These are phyloP conservation scores for Linepithema humile DNA, from an alignment of 1,140 invertebrate genomes.

Conservation along the genomic window DNA sequence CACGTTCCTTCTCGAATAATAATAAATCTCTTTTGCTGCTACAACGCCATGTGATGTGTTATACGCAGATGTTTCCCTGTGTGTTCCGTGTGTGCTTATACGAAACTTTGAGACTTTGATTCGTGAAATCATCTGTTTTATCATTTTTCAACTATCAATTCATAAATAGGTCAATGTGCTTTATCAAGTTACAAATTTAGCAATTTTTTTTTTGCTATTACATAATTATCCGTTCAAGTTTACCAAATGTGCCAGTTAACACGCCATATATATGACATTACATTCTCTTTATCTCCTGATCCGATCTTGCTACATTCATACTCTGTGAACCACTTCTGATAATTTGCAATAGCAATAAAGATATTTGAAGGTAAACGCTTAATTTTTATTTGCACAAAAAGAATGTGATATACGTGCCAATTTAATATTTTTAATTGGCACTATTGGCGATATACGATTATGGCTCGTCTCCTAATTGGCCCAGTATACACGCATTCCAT, in stretches of 20 bases:
- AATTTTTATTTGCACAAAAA: neutral
- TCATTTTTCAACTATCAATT: neutral
- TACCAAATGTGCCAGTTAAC: neutral
- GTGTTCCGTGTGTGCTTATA: constrained; percentile 57
- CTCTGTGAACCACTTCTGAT: neutral
- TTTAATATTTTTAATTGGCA: neutral
- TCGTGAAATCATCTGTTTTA: constrained; percentile 4
- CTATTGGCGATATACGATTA: neutral
- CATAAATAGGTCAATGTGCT: constrained; percentile 31
- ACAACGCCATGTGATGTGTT: neutral
- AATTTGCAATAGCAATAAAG: constrained; percentile 17
- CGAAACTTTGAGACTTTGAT: constrained; percentile 1
- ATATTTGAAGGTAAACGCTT: neutral
- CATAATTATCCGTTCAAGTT: neutral
- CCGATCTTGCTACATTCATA: neutral
- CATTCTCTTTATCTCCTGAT: neutral
- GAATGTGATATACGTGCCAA: neutral
- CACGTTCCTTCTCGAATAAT: constrained; percentile 42
- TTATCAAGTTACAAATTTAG: neutral
- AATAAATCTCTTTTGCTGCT: constrained; percentile 9
- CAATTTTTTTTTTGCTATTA: neutral
- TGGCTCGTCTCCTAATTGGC: neutral
- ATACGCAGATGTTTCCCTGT: constrained; percentile 26
- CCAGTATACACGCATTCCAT: neutral
- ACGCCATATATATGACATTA: neutral